Conservation (phyloP, 2,113 vertebrate genomes). For the Calypte anna region DNA sequence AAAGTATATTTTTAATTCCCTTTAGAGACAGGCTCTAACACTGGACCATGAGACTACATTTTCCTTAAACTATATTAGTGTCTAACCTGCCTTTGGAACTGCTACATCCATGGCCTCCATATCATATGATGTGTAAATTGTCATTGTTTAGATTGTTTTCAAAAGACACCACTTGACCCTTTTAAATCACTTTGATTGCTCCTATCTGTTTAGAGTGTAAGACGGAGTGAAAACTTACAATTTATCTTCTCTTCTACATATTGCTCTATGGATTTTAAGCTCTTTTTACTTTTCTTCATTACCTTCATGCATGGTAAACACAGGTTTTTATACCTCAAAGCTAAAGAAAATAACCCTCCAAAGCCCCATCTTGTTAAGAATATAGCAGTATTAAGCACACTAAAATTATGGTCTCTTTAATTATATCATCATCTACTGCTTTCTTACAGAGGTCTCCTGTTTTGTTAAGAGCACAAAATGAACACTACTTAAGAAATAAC, state of each 20-base stretch:
- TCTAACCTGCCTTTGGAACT: not conserved
- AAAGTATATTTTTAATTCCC: not conserved
- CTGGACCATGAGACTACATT: not conserved
- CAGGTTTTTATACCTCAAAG: not conserved
- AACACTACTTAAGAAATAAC: not conserved
- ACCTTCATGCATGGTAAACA: not conserved
- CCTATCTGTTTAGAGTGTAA: not conserved
- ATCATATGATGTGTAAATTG: too few species aligned
- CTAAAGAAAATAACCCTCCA: not conserved
- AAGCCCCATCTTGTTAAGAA: fast-evolving
- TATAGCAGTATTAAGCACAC: not conserved
- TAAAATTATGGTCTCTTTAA: not conserved
- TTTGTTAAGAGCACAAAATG: not conserved
- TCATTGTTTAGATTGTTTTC: too few species aligned
- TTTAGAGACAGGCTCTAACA: not conserved
- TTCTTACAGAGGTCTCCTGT: not conserved
- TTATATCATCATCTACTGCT: not conserved
- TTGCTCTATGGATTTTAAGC: not conserved
- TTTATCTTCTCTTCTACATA: not conserved
- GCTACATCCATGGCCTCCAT: not conserved
- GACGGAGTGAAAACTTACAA: not conserved
- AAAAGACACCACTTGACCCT: too few species aligned
- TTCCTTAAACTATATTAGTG: not conserved
- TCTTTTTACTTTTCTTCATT: not conserved
- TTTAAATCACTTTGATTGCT: not conserved